Percentiles rank a stretch among this genome's conserved stretches.
These are phyloP conservation scores for Ceratoteleas bidentatus DNA, from an alignment of 1,140 invertebrate species.

Conservation along the genomic window DNA sequence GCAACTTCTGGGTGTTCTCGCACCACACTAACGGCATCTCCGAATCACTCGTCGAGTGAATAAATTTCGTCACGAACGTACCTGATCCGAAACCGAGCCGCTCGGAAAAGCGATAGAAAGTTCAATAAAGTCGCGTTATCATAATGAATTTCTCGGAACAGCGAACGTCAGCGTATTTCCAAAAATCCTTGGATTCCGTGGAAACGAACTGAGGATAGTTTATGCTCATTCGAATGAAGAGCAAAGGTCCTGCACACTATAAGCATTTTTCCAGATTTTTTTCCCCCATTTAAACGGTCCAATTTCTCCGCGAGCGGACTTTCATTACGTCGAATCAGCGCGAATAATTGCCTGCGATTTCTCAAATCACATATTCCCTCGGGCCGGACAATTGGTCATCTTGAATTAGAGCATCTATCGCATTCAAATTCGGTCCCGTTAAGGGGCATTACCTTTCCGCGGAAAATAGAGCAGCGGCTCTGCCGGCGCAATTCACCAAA, in stretches of 20 bases:
- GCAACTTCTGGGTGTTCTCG: conserved; percentile 73
- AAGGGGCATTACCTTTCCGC: conserved; percentile 54
- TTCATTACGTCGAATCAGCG: no score
- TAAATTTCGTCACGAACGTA: conserved; percentile 39
- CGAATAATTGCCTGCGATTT: no score
- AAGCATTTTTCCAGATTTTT: no score
- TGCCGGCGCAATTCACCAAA: conserved; percentile 58
- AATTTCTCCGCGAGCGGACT: no score
- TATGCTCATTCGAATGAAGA: no score
- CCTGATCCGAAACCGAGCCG: conserved; percentile 5
- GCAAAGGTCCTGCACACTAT: no score
- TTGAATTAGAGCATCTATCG: conserved; percentile 14
- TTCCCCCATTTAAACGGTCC: no score
- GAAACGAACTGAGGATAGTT: neutral
- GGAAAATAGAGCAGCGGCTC: conserved; percentile 54
- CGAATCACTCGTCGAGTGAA: conserved; percentile 53
- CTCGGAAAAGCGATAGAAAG: conserved; percentile 15
- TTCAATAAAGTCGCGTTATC: neutral
- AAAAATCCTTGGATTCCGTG: neutral
- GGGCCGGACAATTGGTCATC: neutral
- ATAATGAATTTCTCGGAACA: neutral
- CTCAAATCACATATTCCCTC: no score
- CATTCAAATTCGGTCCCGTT: conserved; percentile 47
- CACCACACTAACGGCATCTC: conserved; percentile 71
- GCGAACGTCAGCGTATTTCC: neutral